Conservation (phyloP, 1,140 invertebrate genomes). For the Cydia fagiglandana region DNA sequence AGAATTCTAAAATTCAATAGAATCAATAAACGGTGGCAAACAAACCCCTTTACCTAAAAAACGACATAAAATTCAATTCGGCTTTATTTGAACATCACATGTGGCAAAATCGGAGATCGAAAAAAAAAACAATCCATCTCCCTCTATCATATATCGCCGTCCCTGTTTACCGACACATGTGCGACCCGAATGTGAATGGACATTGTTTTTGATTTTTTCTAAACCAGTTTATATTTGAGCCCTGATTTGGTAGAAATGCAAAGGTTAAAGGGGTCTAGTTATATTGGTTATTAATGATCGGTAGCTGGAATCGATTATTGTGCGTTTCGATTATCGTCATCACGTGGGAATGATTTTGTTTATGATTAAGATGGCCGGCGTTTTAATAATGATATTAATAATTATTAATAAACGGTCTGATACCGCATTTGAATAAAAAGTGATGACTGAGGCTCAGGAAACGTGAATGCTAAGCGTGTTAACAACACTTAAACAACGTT, state of each 20-base stretch:
- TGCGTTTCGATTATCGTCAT: constrained; percentile 13
- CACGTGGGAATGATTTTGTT: neutral
- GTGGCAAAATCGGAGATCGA: constrained; percentile 46
- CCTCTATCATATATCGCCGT: constrained; percentile 33
- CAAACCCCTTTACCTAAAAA: constrained; percentile 22
- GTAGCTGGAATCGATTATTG: constrained; percentile 23
- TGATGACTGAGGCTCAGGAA: neutral
- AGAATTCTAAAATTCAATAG: constrained; percentile 2
- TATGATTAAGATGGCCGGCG: neutral
- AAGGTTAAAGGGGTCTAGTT: neutral
- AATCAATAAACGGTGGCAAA: constrained; percentile 45
- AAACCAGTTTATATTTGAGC: too few relatives aligned
- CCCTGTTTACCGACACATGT: constrained; percentile 37
- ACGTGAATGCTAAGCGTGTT: neutral
- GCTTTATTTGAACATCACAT: constrained; percentile 33
- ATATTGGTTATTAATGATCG: neutral
- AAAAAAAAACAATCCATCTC: constrained; percentile 42
- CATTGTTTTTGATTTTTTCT: neutral
- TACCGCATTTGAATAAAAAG: too few relatives aligned
- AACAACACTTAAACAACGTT: too few relatives aligned
- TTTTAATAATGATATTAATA: too few relatives aligned
- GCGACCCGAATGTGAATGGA: constrained; percentile 32
- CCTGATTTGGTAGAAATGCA: too few relatives aligned
- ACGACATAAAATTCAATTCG: neutral
- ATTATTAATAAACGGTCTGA: too few relatives aligned